phyloP scores from a whole-genome alignment of 1,140 invertebrate species.

The Hyles vespertilio region DNA sequence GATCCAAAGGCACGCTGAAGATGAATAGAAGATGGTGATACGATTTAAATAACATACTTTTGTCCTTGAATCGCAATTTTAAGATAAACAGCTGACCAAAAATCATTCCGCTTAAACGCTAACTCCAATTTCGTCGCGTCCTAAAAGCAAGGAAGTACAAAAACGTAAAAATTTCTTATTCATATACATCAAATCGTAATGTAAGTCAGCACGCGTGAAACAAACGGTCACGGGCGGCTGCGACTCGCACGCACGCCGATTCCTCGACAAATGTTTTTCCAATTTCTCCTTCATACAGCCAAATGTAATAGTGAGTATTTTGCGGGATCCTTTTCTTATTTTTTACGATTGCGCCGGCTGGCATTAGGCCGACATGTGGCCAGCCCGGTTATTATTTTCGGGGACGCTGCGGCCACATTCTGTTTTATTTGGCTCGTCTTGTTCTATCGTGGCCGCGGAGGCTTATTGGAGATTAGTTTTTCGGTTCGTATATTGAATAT shows the following conservation, averaged over 20 bases:
- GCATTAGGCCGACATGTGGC: slow-evolving; percentile 62
- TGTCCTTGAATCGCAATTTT: no score
- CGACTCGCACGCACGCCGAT: slow-evolving; percentile 25
- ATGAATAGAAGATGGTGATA: no score
- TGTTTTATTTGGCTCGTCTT: slow-evolving; percentile 38
- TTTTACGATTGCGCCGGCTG: slow-evolving; percentile 55
- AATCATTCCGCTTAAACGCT: no score
- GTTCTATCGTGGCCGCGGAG: slow-evolving; percentile 4
- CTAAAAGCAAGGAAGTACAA: no score
- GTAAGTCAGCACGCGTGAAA: neutral
- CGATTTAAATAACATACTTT: no score
- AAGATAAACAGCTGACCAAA: no score
- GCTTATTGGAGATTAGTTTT: slow-evolving; percentile 1
- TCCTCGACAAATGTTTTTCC: slow-evolving; percentile 53
- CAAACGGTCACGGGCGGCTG: neutral
- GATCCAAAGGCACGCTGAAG: no score
- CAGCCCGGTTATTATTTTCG: slow-evolving; percentile 56
- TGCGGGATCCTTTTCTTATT: slow-evolving; percentile 56
- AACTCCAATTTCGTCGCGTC: no score
- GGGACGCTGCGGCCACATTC: slow-evolving; percentile 32
- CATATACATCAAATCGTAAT: no score
- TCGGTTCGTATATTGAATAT: slow-evolving; percentile 1
- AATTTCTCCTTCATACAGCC: slow-evolving; percentile 47
- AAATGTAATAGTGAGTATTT: slow-evolving; percentile 62
- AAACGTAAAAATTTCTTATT: no score